Evolutionary conservation across 1,140 invertebrate genomes (phyloP).

Genomic region (Oncopodura yosiiana): DNA sequence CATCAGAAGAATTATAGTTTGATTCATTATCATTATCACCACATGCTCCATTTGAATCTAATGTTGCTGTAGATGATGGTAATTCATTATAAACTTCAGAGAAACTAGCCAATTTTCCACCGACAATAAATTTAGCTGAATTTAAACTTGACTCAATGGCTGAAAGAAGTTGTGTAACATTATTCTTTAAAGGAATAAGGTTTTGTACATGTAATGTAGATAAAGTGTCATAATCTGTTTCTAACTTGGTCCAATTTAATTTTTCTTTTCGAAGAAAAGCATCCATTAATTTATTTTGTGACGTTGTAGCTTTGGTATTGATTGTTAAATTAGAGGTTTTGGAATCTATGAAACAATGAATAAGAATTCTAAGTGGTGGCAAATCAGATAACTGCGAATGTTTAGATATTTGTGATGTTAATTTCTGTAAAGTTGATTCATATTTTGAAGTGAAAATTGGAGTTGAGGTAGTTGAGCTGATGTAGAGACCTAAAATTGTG

Average conservation of each 20-base stretch:
- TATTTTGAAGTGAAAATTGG: slow-evolving; percentile 47
- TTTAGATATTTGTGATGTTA: slow-evolving; percentile 51
- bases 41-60: background rate
- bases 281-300: too few species aligned
- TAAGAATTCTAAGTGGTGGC: too few species aligned
- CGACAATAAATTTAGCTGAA: slow-evolving; percentile 20
- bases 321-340: too few species aligned
- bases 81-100: slow-evolving; percentile 10
- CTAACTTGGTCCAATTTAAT: slow-evolving; percentile 26
- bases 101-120: slow-evolving; percentile 16
- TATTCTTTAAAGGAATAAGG: slow-evolving; percentile 27
- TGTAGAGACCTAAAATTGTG: slow-evolving; percentile 55
- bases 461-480: too few species aligned
- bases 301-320: too few species aligned
- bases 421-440: slow-evolving; percentile 43
- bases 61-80: background rate
- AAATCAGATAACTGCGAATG: slow-evolving; percentile 44
- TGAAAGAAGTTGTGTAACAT: slow-evolving; percentile 8
- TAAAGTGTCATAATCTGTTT: slow-evolving; percentile 31
- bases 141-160: slow-evolving; percentile 15
- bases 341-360: too few species aligned
- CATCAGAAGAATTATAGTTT: background rate
- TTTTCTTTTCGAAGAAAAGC: too few species aligned
- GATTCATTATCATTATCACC: slow-evolving; percentile 1
- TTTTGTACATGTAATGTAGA: slow-evolving; percentile 28